phyloP scores from a whole-genome alignment of 2,113 vertebrate genomes.

The Tragelaphus buxtoni region DNA sequence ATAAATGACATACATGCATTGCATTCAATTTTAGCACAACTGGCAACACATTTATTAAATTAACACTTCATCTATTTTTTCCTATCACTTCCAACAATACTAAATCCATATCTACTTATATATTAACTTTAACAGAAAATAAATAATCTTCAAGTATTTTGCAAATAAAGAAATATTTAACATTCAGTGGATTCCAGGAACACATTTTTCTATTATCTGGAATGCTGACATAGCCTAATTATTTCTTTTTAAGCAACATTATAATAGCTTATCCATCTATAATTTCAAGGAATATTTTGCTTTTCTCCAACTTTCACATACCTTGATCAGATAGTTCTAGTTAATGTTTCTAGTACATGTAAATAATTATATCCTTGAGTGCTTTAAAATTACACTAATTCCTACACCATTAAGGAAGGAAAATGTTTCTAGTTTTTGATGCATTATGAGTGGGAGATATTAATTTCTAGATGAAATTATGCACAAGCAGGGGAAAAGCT shows the following conservation, averaged over 20 bases:
- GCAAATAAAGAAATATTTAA: slow-evolving; percentile 24
- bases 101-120: slow-evolving; percentile 32
- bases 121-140: slow-evolving; percentile 30
- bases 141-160: slow-evolving; percentile 45
- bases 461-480: slow-evolving; percentile 67
- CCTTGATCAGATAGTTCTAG: slow-evolving; percentile 64
- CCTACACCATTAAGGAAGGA: slow-evolving; percentile 64
- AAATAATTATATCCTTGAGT: slow-evolving; percentile 77
- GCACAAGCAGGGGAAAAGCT: slow-evolving; percentile 51
- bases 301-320: slow-evolving; percentile 12
- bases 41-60: slow-evolving; percentile 77
- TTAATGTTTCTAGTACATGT: slow-evolving; percentile 70
- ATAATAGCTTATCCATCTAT: slow-evolving; percentile 24
- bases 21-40: slow-evolving; percentile 69
- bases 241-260: slow-evolving; percentile 30
- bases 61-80: slow-evolving; percentile 78
- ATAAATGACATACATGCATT: slow-evolving; percentile 63
- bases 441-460: slow-evolving; percentile 55
- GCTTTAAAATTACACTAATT: slow-evolving; percentile 76
- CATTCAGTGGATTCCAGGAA: slow-evolving; percentile 45
- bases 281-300: slow-evolving; percentile 16
- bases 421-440: slow-evolving; percentile 72
- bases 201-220: slow-evolving; percentile 4
- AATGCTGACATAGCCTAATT: background rate
- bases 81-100: slow-evolving; percentile 52